Evolutionary conservation across 2,888 invertebrate species (phyloP).

Genomic region (Lasioglossum calceatum): DNA sequence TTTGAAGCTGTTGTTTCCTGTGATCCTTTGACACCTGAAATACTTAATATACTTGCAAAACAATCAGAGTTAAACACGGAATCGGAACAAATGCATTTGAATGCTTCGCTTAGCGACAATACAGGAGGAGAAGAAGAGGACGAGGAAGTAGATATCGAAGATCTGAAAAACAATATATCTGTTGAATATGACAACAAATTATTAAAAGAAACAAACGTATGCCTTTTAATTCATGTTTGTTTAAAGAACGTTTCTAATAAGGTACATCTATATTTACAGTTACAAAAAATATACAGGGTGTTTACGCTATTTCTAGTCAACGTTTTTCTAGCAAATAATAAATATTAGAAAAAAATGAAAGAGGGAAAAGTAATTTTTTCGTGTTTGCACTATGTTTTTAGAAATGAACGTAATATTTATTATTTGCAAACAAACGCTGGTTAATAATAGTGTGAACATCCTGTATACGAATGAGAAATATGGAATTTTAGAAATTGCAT

Average conservation of each 20-base stretch:
- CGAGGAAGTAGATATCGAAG: constrained; percentile 71
- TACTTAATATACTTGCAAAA: constrained; percentile 86
- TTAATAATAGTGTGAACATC: not conserved
- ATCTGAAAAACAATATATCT: constrained; percentile 50
- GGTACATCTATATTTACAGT: constrained; percentile 25
- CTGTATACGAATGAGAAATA: not conserved
- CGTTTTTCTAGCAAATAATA: not conserved
- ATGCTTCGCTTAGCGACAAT: constrained; percentile 42
- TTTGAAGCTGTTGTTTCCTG: constrained; percentile 90
- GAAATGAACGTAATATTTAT: not conserved
- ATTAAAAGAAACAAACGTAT: constrained; percentile 44
- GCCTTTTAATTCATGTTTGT: constrained; percentile 81
- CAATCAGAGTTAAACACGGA: constrained; percentile 51
- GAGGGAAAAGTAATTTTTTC: not conserved
- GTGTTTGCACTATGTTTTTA: not conserved
- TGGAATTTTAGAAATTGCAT: not conserved
- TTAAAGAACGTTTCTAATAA: constrained; percentile 82
- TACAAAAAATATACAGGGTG: not conserved
- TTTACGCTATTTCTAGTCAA: not conserved
- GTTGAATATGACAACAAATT: constrained; percentile 48
- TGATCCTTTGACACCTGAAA: constrained; percentile 88
- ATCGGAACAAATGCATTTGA: constrained; percentile 29
- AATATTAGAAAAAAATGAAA: not conserved
- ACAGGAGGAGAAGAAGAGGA: constrained; percentile 69
- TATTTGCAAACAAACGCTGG: not conserved